Evolutionary conservation across 2,888 invertebrate genomes (phyloP), one percentile per base, ranked within the genome.

Genomic region (Nomada goodeniana): DNA sequence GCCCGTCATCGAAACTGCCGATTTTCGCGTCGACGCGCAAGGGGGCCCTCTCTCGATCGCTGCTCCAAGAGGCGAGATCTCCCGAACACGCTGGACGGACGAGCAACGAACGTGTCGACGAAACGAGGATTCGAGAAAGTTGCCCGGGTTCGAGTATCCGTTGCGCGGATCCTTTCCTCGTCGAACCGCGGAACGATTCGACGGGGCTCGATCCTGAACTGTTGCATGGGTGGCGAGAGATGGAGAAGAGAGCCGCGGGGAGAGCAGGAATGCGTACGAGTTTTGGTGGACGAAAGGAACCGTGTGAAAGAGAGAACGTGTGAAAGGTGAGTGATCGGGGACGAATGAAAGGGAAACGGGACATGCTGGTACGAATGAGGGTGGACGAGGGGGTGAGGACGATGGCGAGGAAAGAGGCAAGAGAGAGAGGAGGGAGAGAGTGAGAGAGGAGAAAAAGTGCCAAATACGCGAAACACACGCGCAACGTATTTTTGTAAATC

Each of bases 401-500:
- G 70, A 44, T 44, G n/a, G 44, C 63, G 67, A 47, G 77, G 29
- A 57, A 55, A 60, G 26, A 67, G 63, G 65, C 36, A 53, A 44
- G 64, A 55, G 59, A 26, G 65, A 59, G 60, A 59, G 67, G 64
- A 55, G 59, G 20, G 65, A 59, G 60, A 59, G 67, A 15, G 77
- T 79, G 79, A 75, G 85, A 85, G 85, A 77, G 90, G 86, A 88
- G 82, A 88, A 89, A 89, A 91, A 90, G 91, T 93, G 93, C 93
- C 93, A 93, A 92, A 93, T 93, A 92, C 88, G 89, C 91, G 92
- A 91, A 88, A 91, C 92, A 93, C 90, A 89, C 90, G 92, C 91
- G 91, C 91, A 92, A 89, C 93, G 93, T 93, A 93, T 93, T 93
- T 93, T 93, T 93, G 92, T 93, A 93, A 93, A 92, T 91, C 92